These are phyloP conservation scores for Thalassarche chlororhynchos DNA, from an alignment of 2,113 vertebrate genomes.

Conservation along the genomic window DNA sequence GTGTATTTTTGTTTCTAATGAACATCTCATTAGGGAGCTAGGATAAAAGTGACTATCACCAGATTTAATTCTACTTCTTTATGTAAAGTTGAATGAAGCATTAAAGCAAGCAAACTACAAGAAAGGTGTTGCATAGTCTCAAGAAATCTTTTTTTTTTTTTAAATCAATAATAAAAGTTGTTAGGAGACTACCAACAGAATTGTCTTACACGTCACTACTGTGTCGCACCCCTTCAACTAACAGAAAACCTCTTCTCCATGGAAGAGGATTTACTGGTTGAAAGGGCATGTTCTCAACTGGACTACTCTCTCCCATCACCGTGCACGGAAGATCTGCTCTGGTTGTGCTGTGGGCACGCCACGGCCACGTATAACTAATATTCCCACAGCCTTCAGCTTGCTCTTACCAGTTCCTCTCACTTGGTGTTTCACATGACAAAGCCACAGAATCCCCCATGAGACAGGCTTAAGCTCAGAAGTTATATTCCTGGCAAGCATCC, in stretches of 20 bases:
- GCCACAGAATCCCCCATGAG: background rate
- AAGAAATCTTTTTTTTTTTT: background rate
- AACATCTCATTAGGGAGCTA: background rate
- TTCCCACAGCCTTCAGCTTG: background rate
- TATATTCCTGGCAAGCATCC: background rate
- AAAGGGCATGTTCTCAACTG: background rate
- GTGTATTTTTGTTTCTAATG: background rate
- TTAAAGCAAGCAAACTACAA: background rate
- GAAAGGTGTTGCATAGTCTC: background rate
- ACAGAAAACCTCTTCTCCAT: background rate
- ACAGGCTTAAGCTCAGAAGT: background rate
- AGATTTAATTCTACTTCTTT: background rate
- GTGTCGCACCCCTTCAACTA: background rate
- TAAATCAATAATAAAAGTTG: background rate
- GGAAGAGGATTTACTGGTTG: background rate
- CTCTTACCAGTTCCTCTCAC: background rate
- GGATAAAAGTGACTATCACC: background rate
- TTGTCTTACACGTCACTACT: background rate
- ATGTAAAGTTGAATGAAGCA: background rate
- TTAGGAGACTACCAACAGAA: background rate
- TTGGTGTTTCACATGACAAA: background rate
- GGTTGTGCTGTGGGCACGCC: background rate
- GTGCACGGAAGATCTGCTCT: background rate
- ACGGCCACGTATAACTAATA: background rate
- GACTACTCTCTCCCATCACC: background rate